Conservation (phyloP, 2,797 vertebrate species). For the Scyliorhinus canicula region DNA sequence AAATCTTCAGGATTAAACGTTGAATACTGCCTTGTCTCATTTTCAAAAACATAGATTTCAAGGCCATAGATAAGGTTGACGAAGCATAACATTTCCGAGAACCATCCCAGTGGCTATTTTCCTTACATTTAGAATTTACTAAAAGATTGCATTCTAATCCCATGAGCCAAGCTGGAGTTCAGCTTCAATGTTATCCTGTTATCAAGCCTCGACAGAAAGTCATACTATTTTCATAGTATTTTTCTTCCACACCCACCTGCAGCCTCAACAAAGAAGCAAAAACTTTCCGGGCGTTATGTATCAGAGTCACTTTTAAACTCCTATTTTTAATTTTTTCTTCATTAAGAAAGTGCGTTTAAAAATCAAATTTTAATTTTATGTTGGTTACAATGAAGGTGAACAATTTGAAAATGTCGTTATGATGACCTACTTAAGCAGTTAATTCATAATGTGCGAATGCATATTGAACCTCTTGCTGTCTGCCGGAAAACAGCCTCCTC, state of each 20-base stretch:
- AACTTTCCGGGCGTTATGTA: neutral
- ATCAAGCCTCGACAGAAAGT: slow-evolving; percentile 18
- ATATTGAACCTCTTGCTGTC: neutral
- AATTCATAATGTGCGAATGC: neutral
- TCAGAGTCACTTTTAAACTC: neutral
- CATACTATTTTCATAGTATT: neutral
- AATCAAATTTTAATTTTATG: neutral
- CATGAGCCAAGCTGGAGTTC: neutral
- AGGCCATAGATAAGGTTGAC: neutral
- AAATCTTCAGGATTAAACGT: slow-evolving; percentile 26
- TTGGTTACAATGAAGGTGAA: neutral
- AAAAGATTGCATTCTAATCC: slow-evolving; percentile 28
- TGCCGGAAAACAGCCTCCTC: neutral
- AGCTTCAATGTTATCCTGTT: neutral
- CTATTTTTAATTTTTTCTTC: no score
- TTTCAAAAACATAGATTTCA: slow-evolving; percentile 29
- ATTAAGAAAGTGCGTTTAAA: neutral
- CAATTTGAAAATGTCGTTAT: neutral
- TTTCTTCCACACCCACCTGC: neutral
- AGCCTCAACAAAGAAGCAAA: neutral
- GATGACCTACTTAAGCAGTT: neutral
- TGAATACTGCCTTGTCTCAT: slow-evolving; percentile 15
- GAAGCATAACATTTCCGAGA: neutral
- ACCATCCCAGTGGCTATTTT: slow-evolving; percentile 6
- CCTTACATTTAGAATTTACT: slow-evolving; percentile 31